phyloP scores from a whole-genome alignment of 2,113 vertebrate genomes.

The Channa argus region DNA sequence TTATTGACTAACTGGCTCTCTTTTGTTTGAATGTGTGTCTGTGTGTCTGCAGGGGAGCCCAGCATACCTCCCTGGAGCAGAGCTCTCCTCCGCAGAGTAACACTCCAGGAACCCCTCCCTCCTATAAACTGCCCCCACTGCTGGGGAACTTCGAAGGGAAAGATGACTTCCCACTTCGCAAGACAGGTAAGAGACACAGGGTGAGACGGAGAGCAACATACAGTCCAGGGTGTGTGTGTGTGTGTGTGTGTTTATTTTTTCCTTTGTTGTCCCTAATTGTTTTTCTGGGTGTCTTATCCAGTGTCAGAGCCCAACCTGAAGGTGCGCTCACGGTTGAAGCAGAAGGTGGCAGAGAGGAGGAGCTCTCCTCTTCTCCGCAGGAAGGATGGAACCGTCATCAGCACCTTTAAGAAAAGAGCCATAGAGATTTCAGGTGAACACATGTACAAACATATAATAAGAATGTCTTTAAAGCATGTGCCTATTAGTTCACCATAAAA shows the following conservation, averaged over 20 bases:
- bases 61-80: slow-evolving; percentile 94
- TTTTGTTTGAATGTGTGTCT: slow-evolving; percentile 9
- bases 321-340: slow-evolving; percentile 95
- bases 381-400: slow-evolving; percentile 94
- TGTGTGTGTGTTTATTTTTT: not conserved
- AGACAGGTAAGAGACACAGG: slow-evolving; percentile 86
- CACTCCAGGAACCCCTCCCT: slow-evolving; percentile 83
- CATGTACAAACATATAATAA: not conserved
- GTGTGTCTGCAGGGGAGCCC: slow-evolving; percentile 85
- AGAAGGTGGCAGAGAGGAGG: slow-evolving; percentile 94
- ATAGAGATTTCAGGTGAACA: slow-evolving; percentile 79
- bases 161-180: slow-evolving; percentile 95
- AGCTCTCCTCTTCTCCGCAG: slow-evolving; percentile 93
- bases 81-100: slow-evolving; percentile 92
- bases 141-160: slow-evolving; percentile 91
- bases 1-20: not conserved
- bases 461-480: not conserved
- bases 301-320: slow-evolving; percentile 98
- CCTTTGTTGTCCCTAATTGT: slow-evolving; percentile 59
- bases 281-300: slow-evolving; percentile 48
- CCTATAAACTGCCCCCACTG: slow-evolving; percentile 90
- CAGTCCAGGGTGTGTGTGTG: not conserved
- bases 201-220: not conserved
- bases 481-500: no score
- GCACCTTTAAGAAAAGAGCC: slow-evolving; percentile 94